Conservation (phyloP, 30 jellyfish, hydroid and myxozoan genomes). For the Chrysaora quinquecirrha region DNA sequence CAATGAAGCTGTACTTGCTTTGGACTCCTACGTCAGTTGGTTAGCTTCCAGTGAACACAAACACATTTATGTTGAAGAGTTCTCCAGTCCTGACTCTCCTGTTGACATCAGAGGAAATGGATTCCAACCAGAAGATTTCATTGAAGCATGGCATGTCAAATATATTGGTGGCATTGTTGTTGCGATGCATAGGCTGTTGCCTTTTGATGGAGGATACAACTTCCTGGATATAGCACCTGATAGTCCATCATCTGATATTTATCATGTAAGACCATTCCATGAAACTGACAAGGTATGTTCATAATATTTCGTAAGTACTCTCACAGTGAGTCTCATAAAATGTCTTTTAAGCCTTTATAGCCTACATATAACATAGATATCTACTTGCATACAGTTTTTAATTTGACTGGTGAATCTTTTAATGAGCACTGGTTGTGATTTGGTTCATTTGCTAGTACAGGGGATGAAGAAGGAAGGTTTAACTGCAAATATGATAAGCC, state of each 20-base stretch:
- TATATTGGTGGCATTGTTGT: slow-evolving; percentile 92
- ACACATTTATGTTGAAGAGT: not conserved
- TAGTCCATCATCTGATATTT: slow-evolving; percentile 70
- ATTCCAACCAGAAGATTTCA: slow-evolving; percentile 71
- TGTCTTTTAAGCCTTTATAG: too few species aligned
- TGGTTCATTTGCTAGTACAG: too few species aligned
- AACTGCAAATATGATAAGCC: too few species aligned
- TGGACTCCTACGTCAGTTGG: slow-evolving; percentile 90
- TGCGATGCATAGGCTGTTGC: slow-evolving; percentile 80
- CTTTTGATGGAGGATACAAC: slow-evolving; percentile 93
- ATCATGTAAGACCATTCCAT: slow-evolving; percentile 75
- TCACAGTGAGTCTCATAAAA: too few species aligned
- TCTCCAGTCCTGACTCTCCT: slow-evolving; percentile 17
- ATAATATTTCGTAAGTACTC: too few species aligned
- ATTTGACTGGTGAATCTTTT: too few species aligned
- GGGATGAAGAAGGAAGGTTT: too few species aligned
- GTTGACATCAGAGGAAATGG: slow-evolving; percentile 20
- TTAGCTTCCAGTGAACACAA: slow-evolving; percentile 41
- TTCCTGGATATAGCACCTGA: slow-evolving; percentile 93
- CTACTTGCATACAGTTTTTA: too few species aligned
- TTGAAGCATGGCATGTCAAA: slow-evolving; percentile 95
- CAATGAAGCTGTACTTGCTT: slow-evolving; percentile 87
- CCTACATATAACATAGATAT: too few species aligned
- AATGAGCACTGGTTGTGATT: too few species aligned
- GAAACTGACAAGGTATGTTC: slow-evolving; percentile 93